Evolutionary conservation across 2,888 invertebrate genomes (phyloP), one percentile per base, ranked within the genome.

Genomic region (Drosophila pullipes): DNA sequence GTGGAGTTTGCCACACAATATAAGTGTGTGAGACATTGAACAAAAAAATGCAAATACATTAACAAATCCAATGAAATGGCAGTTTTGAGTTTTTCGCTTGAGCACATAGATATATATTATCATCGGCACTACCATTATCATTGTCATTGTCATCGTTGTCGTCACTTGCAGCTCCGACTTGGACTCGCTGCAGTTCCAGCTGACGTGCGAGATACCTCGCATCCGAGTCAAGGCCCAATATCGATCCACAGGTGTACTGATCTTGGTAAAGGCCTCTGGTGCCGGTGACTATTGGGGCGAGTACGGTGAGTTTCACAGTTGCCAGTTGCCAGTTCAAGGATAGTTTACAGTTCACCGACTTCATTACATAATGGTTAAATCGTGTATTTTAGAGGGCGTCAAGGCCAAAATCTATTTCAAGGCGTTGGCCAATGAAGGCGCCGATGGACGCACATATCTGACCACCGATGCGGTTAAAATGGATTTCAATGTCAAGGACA

Each of bases 251-350:
- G 97, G 97, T 10, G 95, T 97, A 10, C 94, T 97, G 66, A 95
- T 97, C 82, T 94, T 97, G 73, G 96, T 97, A 0, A 96, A 97
- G 83, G 97, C 97, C 10, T 96, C 97, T 0, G 97, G 97, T 5
- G 97, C 97, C 59, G 97, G 97, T 5, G 97, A 97, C 92, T 97
- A 97, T 93, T 97, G 97, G 97, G 97, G 97, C 67, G 97, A 97
- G 94, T 97, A 97, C 90, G 97, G 97, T 97, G 91, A 93, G 91
- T 81, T 80, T 50, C 13, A 47, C 4, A 18, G n/a, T 13, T 11
- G 35, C 22, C 30, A 31, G 25, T n/a, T 44, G 44, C 41, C 44
- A 47, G 28, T 50, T 30, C 47, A 55, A 28, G 28, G 18, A 18
- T 55, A 39, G 39, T 57, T 28, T 3, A 2, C 10, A n/a, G n/a